Evolutionary conservation across 2,797 vertebrate species (phyloP).

Genomic region (Eulemur coronatus): DNA sequence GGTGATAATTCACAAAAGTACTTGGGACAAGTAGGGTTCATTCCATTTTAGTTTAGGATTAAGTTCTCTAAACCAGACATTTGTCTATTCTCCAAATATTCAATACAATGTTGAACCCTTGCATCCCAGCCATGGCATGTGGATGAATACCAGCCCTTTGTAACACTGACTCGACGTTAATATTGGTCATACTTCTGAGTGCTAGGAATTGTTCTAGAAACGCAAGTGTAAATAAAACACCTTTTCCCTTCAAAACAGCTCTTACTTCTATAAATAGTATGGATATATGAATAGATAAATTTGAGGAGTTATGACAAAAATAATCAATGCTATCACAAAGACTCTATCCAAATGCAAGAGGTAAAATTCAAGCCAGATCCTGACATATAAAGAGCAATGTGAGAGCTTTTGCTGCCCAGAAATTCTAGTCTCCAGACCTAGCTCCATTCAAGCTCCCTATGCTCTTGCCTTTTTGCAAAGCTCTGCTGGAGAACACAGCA

Average conservation of each 20-base stretch:
- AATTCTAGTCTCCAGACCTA: background rate
- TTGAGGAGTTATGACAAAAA: background rate
- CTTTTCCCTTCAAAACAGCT: background rate
- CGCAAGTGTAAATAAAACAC: background rate
- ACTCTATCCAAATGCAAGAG: background rate
- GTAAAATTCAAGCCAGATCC: background rate
- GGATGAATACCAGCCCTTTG: rapidly evolving
- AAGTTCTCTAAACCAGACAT: background rate
- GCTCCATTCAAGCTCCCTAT: rapidly evolving
- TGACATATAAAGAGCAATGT: background rate
- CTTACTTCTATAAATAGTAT: background rate
- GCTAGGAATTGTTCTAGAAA: background rate
- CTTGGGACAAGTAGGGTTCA: background rate
- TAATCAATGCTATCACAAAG: background rate
- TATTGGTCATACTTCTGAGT: background rate
- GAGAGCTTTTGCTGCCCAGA: background rate
- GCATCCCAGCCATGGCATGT: rapidly evolving
- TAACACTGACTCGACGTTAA: background rate
- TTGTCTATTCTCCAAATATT: background rate
- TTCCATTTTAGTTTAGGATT: background rate
- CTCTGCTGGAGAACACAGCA: background rate
- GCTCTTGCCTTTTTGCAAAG: background rate
- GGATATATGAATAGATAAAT: background rate
- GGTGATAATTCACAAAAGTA: background rate
- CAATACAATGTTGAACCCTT: background rate